Conservation (phyloP, 2,113 vertebrate species). For the Drymodes brunneopygia region DNA sequence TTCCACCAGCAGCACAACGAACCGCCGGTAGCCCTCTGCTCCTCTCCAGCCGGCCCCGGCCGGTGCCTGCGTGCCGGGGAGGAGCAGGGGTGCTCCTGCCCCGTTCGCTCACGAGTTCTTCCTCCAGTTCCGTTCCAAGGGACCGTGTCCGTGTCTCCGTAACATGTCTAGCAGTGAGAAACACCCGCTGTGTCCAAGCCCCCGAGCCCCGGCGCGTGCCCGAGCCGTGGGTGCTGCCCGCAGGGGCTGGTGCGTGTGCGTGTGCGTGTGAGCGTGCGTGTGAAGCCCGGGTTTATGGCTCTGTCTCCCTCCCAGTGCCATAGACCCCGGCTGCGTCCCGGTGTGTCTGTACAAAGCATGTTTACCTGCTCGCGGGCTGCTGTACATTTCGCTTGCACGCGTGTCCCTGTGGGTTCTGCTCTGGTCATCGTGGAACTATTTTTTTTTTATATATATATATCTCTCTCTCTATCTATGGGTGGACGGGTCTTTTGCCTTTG, state of each 20-base stretch:
- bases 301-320: slow-evolving; percentile 92
- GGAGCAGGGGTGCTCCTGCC: slow-evolving; percentile 53
- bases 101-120: slow-evolving; percentile 73
- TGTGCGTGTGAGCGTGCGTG: background rate
- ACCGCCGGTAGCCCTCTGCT: slow-evolving; percentile 54
- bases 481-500: slow-evolving; percentile 62
- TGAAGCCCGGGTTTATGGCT: slow-evolving; percentile 76
- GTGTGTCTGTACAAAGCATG: slow-evolving; percentile 73
- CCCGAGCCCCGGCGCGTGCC: background rate
- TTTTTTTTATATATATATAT: background rate
- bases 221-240: background rate
- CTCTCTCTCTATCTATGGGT: slow-evolving; percentile 14
- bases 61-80: background rate
- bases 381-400: slow-evolving; percentile 65
- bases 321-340: slow-evolving; percentile 73
- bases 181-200: slow-evolving; percentile 10
- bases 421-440: slow-evolving; percentile 55
- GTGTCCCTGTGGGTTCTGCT: slow-evolving; percentile 52
- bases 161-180: slow-evolving; percentile 67
- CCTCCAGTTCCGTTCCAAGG: slow-evolving; percentile 71
- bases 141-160: slow-evolving; percentile 67
- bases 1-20: slow-evolving; percentile 96
- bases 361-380: slow-evolving; percentile 42
- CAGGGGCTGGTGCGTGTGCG: background rate
- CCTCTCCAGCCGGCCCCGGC: background rate